Conservation (phyloP, 2,888 invertebrate genomes). For the Scaptomyza flava region DNA sequence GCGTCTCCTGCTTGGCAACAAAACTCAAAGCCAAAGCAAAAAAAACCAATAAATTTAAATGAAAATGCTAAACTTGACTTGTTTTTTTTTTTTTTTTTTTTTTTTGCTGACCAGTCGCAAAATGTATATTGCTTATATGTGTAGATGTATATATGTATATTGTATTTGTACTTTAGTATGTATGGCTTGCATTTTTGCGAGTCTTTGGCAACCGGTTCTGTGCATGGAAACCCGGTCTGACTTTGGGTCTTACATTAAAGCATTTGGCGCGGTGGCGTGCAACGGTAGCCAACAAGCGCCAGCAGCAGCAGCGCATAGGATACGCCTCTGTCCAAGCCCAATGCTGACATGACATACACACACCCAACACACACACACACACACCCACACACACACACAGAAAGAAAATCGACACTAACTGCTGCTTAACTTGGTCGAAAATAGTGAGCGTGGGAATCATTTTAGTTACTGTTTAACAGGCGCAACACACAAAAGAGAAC, state of each 20-base stretch:
- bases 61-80: conserved; percentile 80
- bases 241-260: conserved; percentile 19
- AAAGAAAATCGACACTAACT: not conserved
- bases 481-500: conserved; percentile 1
- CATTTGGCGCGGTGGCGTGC: conserved; percentile 51
- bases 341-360: conserved; percentile 57
- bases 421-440: conserved; percentile 23
- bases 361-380: conserved; percentile 32
- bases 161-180: conserved; percentile 4
- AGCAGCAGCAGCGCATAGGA: conserved; percentile 64
- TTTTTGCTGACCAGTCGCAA: conserved; percentile 3
- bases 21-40: conserved; percentile 34
- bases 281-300: conserved; percentile 74
- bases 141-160: not conserved
- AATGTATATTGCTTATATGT: not conserved
- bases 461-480: conserved; percentile 26
- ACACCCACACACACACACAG: conserved; percentile 11
- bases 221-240: conserved; percentile 16
- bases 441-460: conserved; percentile 55
- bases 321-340: conserved; percentile 33
- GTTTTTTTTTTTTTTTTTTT: conserved; percentile 14
- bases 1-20: conserved; percentile 42
- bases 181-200: conserved; percentile 27
- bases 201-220: conserved; percentile 42
- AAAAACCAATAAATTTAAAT: conserved; percentile 70